A percentile compares a stretch with the other conserved stretches of the same genome.
phyloP scores from a whole-genome alignment of 53 echinoderm and acorn worm genomes.

The Crossaster papposus region DNA sequence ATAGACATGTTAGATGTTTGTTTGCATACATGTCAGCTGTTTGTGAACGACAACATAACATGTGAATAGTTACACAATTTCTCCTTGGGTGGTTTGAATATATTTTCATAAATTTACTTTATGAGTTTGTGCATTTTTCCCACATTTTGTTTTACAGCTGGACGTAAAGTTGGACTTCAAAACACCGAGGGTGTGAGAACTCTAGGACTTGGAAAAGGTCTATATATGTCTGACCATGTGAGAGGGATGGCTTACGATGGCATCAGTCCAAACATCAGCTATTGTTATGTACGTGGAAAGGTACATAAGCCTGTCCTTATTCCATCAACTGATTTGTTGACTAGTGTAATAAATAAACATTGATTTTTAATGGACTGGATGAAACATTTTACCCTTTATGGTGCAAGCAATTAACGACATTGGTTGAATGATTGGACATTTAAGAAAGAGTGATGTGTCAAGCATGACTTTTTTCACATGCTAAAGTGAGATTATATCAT shows the following conservation, averaged over 20 bases:
- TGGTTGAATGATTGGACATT: neutral
- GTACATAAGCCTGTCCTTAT: constrained; percentile 8
- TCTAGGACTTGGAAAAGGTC: constrained; percentile 62
- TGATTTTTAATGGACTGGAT: neutral
- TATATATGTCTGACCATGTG: constrained; percentile 50
- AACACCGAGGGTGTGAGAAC: constrained; percentile 55
- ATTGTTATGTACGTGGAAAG: constrained; percentile 59
- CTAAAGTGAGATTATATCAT: too few relatives aligned
- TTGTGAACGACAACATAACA: too few relatives aligned
- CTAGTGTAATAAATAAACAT: neutral
- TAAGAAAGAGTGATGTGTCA: too few relatives aligned
- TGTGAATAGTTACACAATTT: too few relatives aligned
- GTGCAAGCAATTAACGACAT: neutral
- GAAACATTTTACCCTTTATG: neutral
- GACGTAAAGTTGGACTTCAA: constrained; percentile 51
- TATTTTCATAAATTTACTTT: neutral
- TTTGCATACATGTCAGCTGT: too few relatives aligned
- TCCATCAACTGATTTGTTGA: neutral
- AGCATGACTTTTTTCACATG: too few relatives aligned
- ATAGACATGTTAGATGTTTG: too few relatives aligned
- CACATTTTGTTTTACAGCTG: constrained; percentile 45
- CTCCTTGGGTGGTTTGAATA: too few relatives aligned
- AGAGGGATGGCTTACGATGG: constrained; percentile 46
- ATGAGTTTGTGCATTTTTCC: too few relatives aligned
- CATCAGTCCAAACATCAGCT: constrained; percentile 54